Evolutionary conservation across 2,113 vertebrate species (phyloP).

Genomic region (Limanda limanda): DNA sequence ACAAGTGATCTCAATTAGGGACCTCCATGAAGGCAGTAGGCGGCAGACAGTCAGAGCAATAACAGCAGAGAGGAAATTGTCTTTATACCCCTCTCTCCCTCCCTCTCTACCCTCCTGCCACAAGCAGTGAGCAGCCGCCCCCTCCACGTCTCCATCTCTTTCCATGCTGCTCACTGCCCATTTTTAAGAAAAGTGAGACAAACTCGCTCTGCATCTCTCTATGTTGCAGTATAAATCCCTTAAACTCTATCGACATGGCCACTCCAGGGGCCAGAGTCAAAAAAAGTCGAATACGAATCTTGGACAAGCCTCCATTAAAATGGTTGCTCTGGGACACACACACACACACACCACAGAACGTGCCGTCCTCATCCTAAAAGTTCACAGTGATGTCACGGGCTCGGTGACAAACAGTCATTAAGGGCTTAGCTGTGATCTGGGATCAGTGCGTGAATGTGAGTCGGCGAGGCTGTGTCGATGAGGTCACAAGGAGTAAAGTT

Average conservation of each 20-base stretch:
- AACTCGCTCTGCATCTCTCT: constrained; percentile 27
- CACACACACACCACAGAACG: constrained; percentile 61
- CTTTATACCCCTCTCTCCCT: constrained; percentile 75
- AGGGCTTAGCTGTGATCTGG: constrained; percentile 78
- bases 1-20: constrained; percentile 91
- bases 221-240: constrained; percentile 18
- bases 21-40: constrained; percentile 87
- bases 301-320: constrained; percentile 17
- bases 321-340: constrained; percentile 23
- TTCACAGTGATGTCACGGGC: constrained; percentile 80
- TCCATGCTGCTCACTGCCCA: constrained; percentile 52
- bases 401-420: constrained; percentile 81
- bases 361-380: constrained; percentile 61
- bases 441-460: constrained; percentile 72
- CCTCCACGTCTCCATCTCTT: constrained; percentile 67
- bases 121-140: constrained; percentile 70
- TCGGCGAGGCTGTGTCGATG: constrained; percentile 67
- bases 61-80: constrained; percentile 85
- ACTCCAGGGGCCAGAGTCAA: constrained; percentile 7
- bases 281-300: constrained; percentile 22
- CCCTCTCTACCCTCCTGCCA: constrained; percentile 67
- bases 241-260: constrained; percentile 16
- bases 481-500: constrained; percentile 73
- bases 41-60: constrained; percentile 86
- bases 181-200: constrained; percentile 49